Evolutionary conservation across 2,797 vertebrate species (phyloP), one percentile per base, ranked within the genome.

Genomic region (Brachyrhaphis roseni): DNA sequence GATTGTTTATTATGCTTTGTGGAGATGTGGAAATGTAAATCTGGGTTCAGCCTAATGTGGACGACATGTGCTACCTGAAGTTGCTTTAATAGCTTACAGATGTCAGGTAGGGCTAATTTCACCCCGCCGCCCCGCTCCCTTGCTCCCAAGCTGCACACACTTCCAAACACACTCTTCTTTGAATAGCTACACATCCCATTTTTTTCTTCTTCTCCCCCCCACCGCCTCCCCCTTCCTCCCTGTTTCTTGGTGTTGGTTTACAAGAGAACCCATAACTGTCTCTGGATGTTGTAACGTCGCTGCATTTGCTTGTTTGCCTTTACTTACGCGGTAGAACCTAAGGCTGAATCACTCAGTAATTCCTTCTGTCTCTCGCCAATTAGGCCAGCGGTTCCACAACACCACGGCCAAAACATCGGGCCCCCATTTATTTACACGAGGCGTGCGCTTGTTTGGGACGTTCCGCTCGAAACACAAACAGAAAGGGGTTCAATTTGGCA

Each of bases 1-100:
- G 92, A 89, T 91, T 97, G 96, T 97, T 98, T 98, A 97, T 97
- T 98, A 97, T 96, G 94, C 96, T 96, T 96, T 95, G 95, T 95
- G 96, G 95, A 96, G 94, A 96, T 96, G 95, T 96, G 97, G 96
- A 97, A 95, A 96, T 96, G 94, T 97, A 96, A 96, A 97, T 93
- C 89, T 92, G 77, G 75, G 83, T 95, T 94, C 94, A 91, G 95
- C 94, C 95, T 97, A 97, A 97, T 97, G 96, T 97, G 96, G 97
- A 89, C 95, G 95, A 95, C 96, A 96, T 94, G 95, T 97, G 96
- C 96, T 97, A 98, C 97, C 97, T 98, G 97, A 96, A 96, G 93
- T 96, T 85, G 70, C 90, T 86, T 95, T 97, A 97, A 97, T 97
- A 92, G 94, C 86, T 97, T 94, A 94, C 97, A 98, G 96, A 97